These are phyloP conservation scores for Nycticorax nycticorax DNA, from an alignment of 2,113 vertebrate species.

Conservation along the genomic window DNA sequence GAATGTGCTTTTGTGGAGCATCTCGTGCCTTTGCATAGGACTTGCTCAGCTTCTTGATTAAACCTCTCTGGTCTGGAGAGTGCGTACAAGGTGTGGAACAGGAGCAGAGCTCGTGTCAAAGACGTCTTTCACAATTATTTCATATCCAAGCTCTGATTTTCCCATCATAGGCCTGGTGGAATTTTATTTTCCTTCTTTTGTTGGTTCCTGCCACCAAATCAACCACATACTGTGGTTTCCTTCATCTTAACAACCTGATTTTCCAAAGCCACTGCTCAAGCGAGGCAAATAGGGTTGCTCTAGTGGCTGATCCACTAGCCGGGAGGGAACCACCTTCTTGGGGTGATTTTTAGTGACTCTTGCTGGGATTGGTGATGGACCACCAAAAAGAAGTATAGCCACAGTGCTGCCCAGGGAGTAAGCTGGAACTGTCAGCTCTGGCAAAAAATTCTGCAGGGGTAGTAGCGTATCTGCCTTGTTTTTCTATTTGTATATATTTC, in stretches of 20 bases:
- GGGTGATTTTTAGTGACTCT: background rate
- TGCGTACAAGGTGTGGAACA: background rate
- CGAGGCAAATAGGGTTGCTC: background rate
- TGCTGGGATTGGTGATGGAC: background rate
- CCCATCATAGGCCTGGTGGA: background rate
- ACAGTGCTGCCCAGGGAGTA: background rate
- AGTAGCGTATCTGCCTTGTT: background rate
- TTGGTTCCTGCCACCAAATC: background rate
- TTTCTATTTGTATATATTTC: background rate
- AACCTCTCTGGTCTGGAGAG: background rate
- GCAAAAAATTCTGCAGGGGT: background rate
- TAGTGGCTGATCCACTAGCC: background rate
- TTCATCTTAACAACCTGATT: background rate
- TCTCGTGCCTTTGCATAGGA: background rate
- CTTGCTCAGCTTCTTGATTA: slow-evolving; percentile 21
- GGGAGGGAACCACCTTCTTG: background rate
- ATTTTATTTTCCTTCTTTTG: background rate
- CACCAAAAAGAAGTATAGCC: background rate
- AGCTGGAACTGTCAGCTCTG: background rate
- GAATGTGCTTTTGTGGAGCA: slow-evolving; percentile 9
- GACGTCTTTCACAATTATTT: background rate
- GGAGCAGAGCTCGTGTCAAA: background rate
- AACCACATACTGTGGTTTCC: background rate
- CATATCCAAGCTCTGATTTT: background rate
- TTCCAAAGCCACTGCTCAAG: slow-evolving; percentile 16